phyloP scores from a whole-genome alignment of 1,140 invertebrate species.

The Spodoptera frugiperda region DNA sequence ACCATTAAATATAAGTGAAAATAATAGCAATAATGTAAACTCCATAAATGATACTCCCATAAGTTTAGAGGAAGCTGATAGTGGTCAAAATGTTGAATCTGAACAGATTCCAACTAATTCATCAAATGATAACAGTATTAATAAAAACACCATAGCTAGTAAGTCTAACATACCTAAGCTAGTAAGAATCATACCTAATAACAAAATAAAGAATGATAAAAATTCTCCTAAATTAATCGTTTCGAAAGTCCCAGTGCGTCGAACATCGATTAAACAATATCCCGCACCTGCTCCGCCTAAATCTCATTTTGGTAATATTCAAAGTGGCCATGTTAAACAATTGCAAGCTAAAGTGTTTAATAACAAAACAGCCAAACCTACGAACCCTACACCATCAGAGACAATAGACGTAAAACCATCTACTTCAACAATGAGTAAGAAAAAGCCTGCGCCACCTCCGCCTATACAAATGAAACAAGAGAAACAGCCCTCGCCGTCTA shows the following conservation, averaged over 20 bases:
- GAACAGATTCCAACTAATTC: slow-evolving; percentile 17
- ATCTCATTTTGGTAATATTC: slow-evolving; percentile 78
- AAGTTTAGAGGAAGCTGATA: background rate
- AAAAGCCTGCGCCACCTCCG: slow-evolving; percentile 74
- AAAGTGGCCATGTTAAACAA: slow-evolving; percentile 86
- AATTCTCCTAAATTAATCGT: slow-evolving; percentile 70
- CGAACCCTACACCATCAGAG: slow-evolving; percentile 50
- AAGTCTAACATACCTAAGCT: slow-evolving; percentile 80
- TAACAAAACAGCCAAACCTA: slow-evolving; percentile 68
- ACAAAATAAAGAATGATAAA: slow-evolving; percentile 72
- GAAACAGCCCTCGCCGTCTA: slow-evolving; percentile 54
- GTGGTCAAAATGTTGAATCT: background rate
- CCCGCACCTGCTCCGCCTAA: slow-evolving; percentile 77
- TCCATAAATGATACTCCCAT: background rate
- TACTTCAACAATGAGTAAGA: slow-evolving; percentile 69
- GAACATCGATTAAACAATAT: slow-evolving; percentile 74
- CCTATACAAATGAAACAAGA: slow-evolving; percentile 53
- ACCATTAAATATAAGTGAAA: slow-evolving; percentile 12
- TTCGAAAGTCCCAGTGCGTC: slow-evolving; percentile 78
- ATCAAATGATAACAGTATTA: slow-evolving; percentile 43
- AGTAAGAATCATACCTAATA: slow-evolving; percentile 65
- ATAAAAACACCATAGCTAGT: slow-evolving; percentile 45
- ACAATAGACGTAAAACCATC: slow-evolving; percentile 62
- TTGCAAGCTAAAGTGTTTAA: slow-evolving; percentile 86
- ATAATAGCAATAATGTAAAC: background rate